phyloP scores from a whole-genome alignment of 1,140 invertebrate genomes.

The Piezodorus guildinii region DNA sequence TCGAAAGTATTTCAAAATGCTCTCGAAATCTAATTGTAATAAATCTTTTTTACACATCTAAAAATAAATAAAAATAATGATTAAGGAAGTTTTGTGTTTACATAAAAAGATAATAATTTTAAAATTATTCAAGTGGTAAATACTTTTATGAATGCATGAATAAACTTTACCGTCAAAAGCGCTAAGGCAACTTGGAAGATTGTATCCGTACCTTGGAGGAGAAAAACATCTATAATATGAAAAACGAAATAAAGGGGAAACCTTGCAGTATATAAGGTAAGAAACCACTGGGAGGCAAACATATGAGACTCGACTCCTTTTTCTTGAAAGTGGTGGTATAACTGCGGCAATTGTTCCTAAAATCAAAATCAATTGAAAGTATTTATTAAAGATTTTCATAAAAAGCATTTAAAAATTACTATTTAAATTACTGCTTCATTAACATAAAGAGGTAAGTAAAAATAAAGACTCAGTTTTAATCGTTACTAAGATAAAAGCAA shows the following conservation, averaged over 20 bases:
- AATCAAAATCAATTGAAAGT: not conserved
- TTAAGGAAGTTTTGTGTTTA: not conserved
- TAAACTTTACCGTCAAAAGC: slow-evolving; percentile 60
- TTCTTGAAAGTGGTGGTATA: slow-evolving; percentile 82
- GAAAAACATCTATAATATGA: slow-evolving; percentile 91
- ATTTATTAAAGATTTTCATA: no score
- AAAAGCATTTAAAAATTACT: no score
- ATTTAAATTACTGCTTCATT: no score
- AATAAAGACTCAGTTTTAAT: no score
- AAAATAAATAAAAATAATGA: slow-evolving; percentile 29
- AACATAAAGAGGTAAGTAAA: no score
- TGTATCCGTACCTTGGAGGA: slow-evolving; percentile 86
- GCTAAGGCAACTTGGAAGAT: slow-evolving; percentile 93
- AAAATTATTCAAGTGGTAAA: not conserved
- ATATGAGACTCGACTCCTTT: slow-evolving; percentile 94
- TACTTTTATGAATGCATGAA: not conserved
- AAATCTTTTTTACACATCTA: slow-evolving; percentile 81
- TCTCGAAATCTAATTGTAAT: slow-evolving; percentile 93
- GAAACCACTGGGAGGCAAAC: slow-evolving; percentile 99
- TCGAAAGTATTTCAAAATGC: slow-evolving; percentile 79
- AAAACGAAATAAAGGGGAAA: slow-evolving; percentile 97
- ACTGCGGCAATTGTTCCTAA: slow-evolving; percentile 78
- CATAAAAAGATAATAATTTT: slow-evolving; percentile 16
- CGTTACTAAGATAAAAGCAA: no score
- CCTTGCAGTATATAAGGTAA: slow-evolving; percentile 95